phyloP scores from a whole-genome alignment of 53 echinoderm and acorn worm genomes.

The Temnopleurus reevesii region DNA sequence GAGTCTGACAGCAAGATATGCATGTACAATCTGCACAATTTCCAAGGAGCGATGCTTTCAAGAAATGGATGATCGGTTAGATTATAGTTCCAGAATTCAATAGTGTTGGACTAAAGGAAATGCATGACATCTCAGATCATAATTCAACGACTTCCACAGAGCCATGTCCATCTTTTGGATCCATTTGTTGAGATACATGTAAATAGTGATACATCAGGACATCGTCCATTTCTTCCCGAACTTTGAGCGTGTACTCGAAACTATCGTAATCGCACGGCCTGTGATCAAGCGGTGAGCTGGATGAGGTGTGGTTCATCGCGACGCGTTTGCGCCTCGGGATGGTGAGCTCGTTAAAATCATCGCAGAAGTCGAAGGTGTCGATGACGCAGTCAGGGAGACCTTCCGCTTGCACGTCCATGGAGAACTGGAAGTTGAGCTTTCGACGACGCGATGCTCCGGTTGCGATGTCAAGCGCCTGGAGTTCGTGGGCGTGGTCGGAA shows the following conservation, averaged over 20 bases:
- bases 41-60: too few relatives aligned
- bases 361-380: conserved; percentile 78
- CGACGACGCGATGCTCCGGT: conserved; percentile 30
- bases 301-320: background rate
- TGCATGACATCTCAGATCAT: background rate
- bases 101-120: background rate
- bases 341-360: conserved; percentile 52
- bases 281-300: background rate
- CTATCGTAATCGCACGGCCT: conserved; percentile 61
- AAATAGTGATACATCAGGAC: conserved; percentile 74
- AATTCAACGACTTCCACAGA: conserved; percentile 71
- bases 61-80: too few relatives aligned
- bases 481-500: conserved; percentile 57
- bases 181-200: conserved; percentile 65
- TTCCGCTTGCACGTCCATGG: conserved; percentile 60
- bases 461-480: conserved; percentile 74
- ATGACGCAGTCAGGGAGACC: conserved; percentile 52
- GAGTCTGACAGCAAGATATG: background rate
- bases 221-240: conserved; percentile 76
- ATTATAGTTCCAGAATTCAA: background rate
- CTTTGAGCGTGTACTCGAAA: conserved; percentile 73
- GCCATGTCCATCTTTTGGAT: conserved; percentile 58
- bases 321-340: conserved; percentile 10
- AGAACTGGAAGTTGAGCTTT: conserved; percentile 78
- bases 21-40: background rate